Evolutionary conservation across 2,797 vertebrate species (phyloP).

Genomic region (Delichon dasypus): DNA sequence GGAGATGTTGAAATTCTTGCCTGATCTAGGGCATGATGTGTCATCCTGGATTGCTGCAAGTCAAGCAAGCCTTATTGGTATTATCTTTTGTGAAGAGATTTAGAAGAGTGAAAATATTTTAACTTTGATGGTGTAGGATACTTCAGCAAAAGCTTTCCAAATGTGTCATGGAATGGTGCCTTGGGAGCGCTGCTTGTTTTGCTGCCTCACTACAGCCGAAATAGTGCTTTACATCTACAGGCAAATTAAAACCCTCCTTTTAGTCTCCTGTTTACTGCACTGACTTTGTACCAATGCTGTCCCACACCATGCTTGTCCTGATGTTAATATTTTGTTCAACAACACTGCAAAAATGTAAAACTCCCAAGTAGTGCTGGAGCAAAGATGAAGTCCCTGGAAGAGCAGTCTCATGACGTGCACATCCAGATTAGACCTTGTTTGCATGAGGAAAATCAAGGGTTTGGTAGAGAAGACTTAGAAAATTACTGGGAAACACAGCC

Average conservation of each 20-base stretch:
- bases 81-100: conserved; percentile 11
- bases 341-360: background rate
- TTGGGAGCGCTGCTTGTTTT: background rate
- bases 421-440: background rate
- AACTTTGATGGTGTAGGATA: background rate
- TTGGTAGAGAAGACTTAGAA: background rate
- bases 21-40: conserved; percentile 4
- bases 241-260: background rate
- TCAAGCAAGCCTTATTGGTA: conserved; percentile 10
- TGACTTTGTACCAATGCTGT: background rate
- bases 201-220: background rate
- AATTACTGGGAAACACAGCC: background rate
- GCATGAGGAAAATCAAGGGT: background rate
- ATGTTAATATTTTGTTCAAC: background rate
- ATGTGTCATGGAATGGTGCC: background rate
- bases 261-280: background rate
- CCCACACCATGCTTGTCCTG: background rate
- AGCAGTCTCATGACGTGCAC: background rate
- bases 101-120: conserved; percentile 10
- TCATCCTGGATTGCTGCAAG: conserved; percentile 20
- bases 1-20: conserved; percentile 12
- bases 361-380: background rate
- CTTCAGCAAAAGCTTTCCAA: conserved; percentile 8
- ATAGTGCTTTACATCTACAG: background rate
- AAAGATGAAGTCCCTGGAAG: background rate